Conservation (phyloP, 2,113 vertebrate species). For the Boleophthalmus pectinirostris region DNA sequence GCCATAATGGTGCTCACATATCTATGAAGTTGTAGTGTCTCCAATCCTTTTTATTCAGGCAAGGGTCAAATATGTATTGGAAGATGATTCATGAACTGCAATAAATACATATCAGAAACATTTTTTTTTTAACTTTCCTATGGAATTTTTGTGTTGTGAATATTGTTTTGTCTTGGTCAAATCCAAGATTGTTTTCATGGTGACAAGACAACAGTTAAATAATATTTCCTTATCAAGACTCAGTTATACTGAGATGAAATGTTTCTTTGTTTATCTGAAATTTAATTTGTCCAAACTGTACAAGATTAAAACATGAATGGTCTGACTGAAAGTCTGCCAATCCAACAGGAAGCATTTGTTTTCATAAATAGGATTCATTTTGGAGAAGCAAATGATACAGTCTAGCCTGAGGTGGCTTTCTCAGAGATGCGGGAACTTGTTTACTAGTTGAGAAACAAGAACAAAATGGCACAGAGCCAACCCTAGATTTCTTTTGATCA, state of each 20-base stretch:
- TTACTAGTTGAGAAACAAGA: constrained; percentile 12
- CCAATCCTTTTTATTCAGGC: too few species aligned
- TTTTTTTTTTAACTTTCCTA: not conserved
- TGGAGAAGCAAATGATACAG: constrained; percentile 16
- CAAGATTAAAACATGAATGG: constrained; percentile 27
- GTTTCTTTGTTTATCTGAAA: constrained; percentile 28
- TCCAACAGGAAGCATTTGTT: constrained; percentile 41
- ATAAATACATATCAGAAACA: not conserved
- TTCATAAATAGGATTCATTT: constrained; percentile 36
- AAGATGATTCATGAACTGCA: not conserved
- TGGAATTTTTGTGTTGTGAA: too few species aligned
- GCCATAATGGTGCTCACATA: too few species aligned
- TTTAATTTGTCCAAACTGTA: constrained; percentile 47
- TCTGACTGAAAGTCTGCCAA: constrained; percentile 35
- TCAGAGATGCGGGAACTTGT: constrained; percentile 10
- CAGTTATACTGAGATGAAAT: constrained; percentile 1
- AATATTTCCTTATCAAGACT: constrained; percentile 11
- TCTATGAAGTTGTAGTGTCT: too few species aligned
- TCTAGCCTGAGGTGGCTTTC: constrained; percentile 21
- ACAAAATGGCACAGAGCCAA: constrained; percentile 1
- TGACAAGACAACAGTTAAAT: constrained; percentile 15
- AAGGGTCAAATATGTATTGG: not conserved
- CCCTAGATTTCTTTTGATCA: constrained; percentile 3
- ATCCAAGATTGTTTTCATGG: constrained; percentile 36
- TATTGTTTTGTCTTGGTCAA: constrained; percentile 42